phyloP scores from a whole-genome alignment of 2,797 vertebrate genomes.

The Loris lydekkerianus region DNA sequence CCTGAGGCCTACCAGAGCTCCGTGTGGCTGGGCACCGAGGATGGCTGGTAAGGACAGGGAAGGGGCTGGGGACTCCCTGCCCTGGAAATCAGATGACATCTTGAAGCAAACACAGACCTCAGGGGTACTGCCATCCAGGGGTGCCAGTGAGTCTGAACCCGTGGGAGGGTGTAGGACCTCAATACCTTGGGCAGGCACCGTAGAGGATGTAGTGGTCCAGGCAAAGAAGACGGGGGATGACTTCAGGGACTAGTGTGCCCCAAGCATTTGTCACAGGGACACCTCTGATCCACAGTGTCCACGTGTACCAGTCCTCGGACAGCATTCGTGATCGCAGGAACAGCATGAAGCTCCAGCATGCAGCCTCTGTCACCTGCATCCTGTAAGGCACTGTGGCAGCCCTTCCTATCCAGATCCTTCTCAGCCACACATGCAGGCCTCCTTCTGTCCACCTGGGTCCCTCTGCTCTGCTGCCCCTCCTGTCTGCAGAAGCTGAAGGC shows the following conservation, averaged over 20 bases:
- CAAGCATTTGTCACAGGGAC: conserved; percentile 11
- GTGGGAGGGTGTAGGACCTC: not conserved
- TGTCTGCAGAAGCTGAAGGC: not conserved
- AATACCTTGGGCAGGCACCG: not conserved
- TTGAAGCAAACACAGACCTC: not conserved
- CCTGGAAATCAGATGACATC: not conserved
- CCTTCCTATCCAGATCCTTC: not conserved
- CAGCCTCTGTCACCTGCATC: conserved; percentile 95
- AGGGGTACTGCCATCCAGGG: not conserved
- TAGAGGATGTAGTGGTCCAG: not conserved
- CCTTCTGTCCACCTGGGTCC: not conserved
- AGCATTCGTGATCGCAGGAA: conserved; percentile 99
- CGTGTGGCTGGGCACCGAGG: conserved; percentile 98
- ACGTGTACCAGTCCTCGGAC: conserved; percentile 99
- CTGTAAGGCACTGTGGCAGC: conserved; percentile 88
- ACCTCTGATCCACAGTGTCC: conserved; percentile 91
- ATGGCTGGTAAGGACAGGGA: conserved; percentile 93
- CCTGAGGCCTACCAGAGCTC: conserved; percentile 98
- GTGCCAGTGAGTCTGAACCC: not conserved
- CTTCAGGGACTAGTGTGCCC: not conserved
- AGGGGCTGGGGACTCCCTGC: not conserved
- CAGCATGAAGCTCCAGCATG: conserved; percentile 99
- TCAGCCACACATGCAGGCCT: not conserved
- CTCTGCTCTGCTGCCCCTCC: not conserved
- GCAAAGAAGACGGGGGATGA: not conserved